phyloP scores from a whole-genome alignment of 2,888 invertebrate species.

The Nebria salina region DNA sequence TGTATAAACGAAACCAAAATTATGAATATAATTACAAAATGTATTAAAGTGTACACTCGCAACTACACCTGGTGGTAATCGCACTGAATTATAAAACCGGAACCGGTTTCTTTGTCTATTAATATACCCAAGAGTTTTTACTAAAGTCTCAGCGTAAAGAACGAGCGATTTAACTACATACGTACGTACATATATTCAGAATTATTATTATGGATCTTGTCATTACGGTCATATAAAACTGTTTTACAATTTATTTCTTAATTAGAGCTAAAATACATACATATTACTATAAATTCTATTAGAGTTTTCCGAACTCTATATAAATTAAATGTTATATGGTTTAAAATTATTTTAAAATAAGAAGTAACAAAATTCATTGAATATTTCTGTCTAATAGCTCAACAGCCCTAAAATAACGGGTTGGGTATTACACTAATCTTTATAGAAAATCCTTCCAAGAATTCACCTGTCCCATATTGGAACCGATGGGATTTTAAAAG shows the following conservation, averaged over 20 bases:
- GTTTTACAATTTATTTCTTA: not conserved
- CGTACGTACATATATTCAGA: not conserved
- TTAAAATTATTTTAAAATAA: too few species aligned
- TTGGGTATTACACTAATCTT: not conserved
- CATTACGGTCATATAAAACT: not conserved
- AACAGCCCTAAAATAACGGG: not conserved
- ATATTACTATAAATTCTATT: too few species aligned
- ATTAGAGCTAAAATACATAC: not conserved
- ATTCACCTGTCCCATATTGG: not conserved
- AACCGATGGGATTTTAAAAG: not conserved
- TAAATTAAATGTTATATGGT: too few species aligned
- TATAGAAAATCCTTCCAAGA: not conserved
- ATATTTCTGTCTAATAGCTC: not conserved
- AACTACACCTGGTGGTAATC: not conserved
- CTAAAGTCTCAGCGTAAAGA: not conserved
- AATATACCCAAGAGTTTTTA: not conserved
- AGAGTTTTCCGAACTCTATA: too few species aligned
- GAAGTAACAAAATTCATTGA: too few species aligned
- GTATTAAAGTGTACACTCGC: not conserved
- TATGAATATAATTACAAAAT: not conserved
- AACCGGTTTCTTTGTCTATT: constrained; percentile 21
- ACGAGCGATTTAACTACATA: not conserved
- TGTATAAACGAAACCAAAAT: not conserved
- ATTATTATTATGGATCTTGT: not conserved
- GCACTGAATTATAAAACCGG: not conserved